Conservation (phyloP, 2,888 invertebrate species). For the Trilocha varians region DNA sequence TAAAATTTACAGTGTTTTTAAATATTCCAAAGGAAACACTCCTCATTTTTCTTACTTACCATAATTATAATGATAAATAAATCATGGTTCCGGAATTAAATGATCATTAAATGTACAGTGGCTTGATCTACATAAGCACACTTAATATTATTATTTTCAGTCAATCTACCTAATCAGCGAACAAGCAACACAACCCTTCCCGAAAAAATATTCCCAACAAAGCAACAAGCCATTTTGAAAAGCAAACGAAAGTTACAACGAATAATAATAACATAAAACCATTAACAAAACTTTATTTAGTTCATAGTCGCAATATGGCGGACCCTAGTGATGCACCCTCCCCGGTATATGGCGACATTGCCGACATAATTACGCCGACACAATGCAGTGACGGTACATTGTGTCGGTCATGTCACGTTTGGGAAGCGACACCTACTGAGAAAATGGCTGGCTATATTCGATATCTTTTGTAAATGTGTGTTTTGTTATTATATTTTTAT, state of each 20-base stretch:
- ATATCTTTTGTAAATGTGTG: not conserved
- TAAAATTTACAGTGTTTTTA: too few relatives aligned
- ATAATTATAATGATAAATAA: too few relatives aligned
- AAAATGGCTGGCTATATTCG: not conserved
- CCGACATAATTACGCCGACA: not conserved
- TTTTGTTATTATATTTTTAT: not conserved
- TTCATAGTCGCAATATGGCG: slow-evolving; percentile 16
- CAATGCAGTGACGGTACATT: not conserved
- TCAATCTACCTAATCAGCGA: too few relatives aligned
- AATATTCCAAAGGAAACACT: too few relatives aligned
- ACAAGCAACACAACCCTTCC: too few relatives aligned
- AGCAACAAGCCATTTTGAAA: too few relatives aligned
- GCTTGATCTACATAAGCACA: too few relatives aligned
- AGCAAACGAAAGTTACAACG: not conserved
- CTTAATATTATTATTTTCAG: too few relatives aligned
- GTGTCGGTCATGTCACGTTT: slow-evolving; percentile 12
- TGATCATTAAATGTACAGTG: too few relatives aligned
- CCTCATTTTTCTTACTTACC: too few relatives aligned
- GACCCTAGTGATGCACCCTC: not conserved
- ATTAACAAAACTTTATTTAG: slow-evolving; percentile 7
- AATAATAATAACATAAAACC: slow-evolving; percentile 5
- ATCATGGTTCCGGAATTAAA: too few relatives aligned
- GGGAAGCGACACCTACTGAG: not conserved
- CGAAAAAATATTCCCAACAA: too few relatives aligned
- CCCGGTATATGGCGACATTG: slow-evolving; percentile 8